Conservation (phyloP, 2,888 invertebrate species). For the Taphrorychus bicolor region DNA sequence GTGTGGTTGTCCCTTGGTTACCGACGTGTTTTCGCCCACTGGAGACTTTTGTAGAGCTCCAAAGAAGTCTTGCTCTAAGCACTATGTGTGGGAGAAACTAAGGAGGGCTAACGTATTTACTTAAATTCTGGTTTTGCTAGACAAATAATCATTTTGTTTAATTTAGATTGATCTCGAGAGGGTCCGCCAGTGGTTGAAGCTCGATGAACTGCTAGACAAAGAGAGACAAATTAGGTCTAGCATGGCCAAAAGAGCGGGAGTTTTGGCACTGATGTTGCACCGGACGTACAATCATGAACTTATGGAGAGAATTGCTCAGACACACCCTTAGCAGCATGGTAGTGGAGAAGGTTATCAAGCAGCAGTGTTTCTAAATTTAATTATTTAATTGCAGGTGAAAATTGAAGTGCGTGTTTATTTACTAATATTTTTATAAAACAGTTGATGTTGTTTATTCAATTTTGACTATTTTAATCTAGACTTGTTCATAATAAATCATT, state of each 20-base stretch:
- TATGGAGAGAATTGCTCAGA: slow-evolving; percentile 74
- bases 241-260: slow-evolving; percentile 84
- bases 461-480: no score
- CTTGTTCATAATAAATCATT: no score
- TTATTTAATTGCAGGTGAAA: no score
- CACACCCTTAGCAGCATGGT: slow-evolving; percentile 63
- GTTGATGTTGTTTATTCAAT: no score
- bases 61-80: slow-evolving; percentile 89
- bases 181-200: slow-evolving; percentile 89
- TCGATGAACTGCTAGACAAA: slow-evolving; percentile 94
- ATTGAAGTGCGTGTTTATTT: no score
- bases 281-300: slow-evolving; percentile 95
- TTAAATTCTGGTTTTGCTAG: not conserved
- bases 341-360: slow-evolving; percentile 53
- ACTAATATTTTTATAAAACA: no score
- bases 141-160: slow-evolving; percentile 7
- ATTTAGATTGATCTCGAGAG: slow-evolving; percentile 90
- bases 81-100: slow-evolving; percentile 96
- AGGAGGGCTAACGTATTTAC: slow-evolving; percentile 82
- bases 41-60: slow-evolving; percentile 88
- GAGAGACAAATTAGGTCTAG: slow-evolving; percentile 83
- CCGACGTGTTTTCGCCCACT: slow-evolving; percentile 82
- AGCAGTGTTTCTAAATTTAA: no score
- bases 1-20: slow-evolving; percentile 91
- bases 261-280: slow-evolving; percentile 93